A percentile compares a stretch with the other conserved stretches of the same genome.
These are phyloP conservation scores for Neelides sp. DNA, from an alignment of 1,140 invertebrate genomes.

Conservation along the genomic window DNA sequence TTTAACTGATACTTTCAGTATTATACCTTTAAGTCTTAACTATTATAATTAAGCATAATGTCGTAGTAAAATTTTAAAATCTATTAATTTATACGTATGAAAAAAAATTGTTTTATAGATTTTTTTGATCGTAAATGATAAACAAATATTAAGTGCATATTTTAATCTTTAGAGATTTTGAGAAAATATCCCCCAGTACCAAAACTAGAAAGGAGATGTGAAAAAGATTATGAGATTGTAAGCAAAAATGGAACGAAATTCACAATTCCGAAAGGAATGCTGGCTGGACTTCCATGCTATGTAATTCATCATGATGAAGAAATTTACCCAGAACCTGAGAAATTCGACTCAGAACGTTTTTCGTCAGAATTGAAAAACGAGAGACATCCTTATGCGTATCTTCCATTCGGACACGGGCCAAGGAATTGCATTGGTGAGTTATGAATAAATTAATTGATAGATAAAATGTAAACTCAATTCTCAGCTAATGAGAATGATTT, in stretches of 20 bases:
- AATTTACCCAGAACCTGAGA: slow-evolving; percentile 45
- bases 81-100: too few relatives aligned
- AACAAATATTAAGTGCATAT: too few relatives aligned
- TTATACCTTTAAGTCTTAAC: too few relatives aligned
- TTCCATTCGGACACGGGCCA: slow-evolving; percentile 45
- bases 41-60: too few relatives aligned
- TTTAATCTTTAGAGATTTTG: slow-evolving; percentile 49
- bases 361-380: slow-evolving; percentile 34
- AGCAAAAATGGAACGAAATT: slow-evolving; percentile 35
- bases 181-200: slow-evolving; percentile 45
- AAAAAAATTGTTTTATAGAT: too few relatives aligned
- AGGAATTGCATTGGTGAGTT: slow-evolving; percentile 41
- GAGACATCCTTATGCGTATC: slow-evolving; percentile 35
- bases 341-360: slow-evolving; percentile 50
- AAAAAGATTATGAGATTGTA: slow-evolving; percentile 40
- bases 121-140: too few relatives aligned
- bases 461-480: too few relatives aligned
- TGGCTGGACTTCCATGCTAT: slow-evolving; percentile 46
- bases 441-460: too few relatives aligned
- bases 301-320: slow-evolving; percentile 49
- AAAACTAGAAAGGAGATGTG: slow-evolving; percentile 39
- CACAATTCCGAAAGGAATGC: slow-evolving; percentile 37
- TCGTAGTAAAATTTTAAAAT: too few relatives aligned
- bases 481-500: too few relatives aligned
- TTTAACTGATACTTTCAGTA: too few relatives aligned